Evolutionary conservation across 2,888 invertebrate genomes (phyloP).

Genomic region (Eristalis pertinax): DNA sequence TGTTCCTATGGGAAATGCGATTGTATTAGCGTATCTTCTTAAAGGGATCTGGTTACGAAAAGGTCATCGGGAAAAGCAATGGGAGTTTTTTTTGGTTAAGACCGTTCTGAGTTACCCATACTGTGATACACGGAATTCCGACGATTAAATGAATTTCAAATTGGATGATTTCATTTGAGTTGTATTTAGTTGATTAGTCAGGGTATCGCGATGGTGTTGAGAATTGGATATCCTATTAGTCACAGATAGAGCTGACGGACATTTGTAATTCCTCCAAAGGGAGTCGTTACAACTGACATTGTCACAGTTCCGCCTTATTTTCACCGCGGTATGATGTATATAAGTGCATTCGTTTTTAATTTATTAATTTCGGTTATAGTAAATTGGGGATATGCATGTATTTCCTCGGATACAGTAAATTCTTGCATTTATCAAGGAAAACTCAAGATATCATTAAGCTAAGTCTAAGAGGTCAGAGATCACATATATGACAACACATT

Average conservation of each 20-base stretch:
- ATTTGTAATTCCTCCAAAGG: background rate
- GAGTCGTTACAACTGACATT: background rate
- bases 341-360: background rate
- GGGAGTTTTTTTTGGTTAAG: background rate
- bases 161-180: conserved; percentile 6
- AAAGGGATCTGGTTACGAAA: conserved; percentile 13
- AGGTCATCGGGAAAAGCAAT: conserved; percentile 2
- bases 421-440: too few relatives aligned
- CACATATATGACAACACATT: too few relatives aligned
- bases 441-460: too few relatives aligned
- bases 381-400: too few relatives aligned
- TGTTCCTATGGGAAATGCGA: background rate
- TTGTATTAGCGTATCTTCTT: conserved; percentile 13
- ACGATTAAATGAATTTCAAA: conserved; percentile 16
- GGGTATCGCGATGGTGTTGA: background rate
- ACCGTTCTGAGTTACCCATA: background rate
- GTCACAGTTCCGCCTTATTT: background rate
- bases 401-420: too few relatives aligned
- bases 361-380: background rate
- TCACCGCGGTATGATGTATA: background rate
- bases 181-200: conserved; percentile 2
- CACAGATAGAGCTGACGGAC: conserved; percentile 4
- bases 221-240: conserved; percentile 24
- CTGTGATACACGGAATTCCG: background rate
- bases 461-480: too few relatives aligned